Conservation (phyloP, 1,140 invertebrate genomes). For the Pseudomyrmex concolor region DNA sequence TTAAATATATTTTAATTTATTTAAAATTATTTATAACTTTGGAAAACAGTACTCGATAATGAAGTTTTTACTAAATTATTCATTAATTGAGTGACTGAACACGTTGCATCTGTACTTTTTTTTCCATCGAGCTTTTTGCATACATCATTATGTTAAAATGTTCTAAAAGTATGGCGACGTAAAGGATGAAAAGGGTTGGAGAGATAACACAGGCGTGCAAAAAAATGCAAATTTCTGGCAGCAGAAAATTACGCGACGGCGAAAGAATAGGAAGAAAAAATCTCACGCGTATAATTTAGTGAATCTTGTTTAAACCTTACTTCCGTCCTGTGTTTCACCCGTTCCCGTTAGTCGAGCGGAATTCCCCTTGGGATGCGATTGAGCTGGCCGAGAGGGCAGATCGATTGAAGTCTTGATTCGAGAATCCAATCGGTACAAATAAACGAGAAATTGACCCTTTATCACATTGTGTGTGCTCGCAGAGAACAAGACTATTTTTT, state of each 20-base stretch:
- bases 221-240: slow-evolving; percentile 47
- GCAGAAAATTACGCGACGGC: slow-evolving; percentile 8
- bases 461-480: slow-evolving; percentile 26
- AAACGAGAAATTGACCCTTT: slow-evolving; percentile 57
- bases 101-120: background rate
- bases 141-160: slow-evolving; percentile 22
- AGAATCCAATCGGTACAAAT: slow-evolving; percentile 51
- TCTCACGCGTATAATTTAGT: slow-evolving; percentile 31
- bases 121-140: background rate
- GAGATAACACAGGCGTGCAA: slow-evolving; percentile 30
- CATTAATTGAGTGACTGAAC: background rate
- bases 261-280: slow-evolving; percentile 7
- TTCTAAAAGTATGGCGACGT: background rate
- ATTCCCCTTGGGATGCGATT: slow-evolving; percentile 59
- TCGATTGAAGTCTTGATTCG: slow-evolving; percentile 55
- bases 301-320: slow-evolving; percentile 55
- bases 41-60: background rate
- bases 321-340: slow-evolving; percentile 29
- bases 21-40: background rate
- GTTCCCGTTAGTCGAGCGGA: slow-evolving; percentile 35
- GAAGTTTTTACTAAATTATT: background rate
- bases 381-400: slow-evolving; percentile 49
- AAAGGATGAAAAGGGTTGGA: slow-evolving; percentile 2
- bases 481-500: slow-evolving; percentile 4
- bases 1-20: background rate